Evolutionary conservation across 1,140 invertebrate genomes (phyloP), one percentile per base, ranked within the genome.

Genomic region (Luehdorfia chinensis): DNA sequence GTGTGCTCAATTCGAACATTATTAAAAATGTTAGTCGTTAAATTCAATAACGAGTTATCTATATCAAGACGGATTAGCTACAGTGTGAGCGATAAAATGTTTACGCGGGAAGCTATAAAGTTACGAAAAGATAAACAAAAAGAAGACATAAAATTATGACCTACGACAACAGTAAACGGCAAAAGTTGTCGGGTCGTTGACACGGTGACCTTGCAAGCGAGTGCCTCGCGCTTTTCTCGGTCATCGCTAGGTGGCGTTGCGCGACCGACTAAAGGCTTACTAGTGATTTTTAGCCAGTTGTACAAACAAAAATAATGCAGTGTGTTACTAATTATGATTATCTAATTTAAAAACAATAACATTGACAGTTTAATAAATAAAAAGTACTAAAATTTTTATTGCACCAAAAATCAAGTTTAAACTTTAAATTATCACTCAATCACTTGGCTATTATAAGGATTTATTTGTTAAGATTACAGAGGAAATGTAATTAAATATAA

Each of bases 81-180:
- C 23, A 14, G 23, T 5, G 14, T n/a, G 25, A 15, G 14, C 23
- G 15, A 16, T 27, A 43, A 13, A 4, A 36, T 58, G 64, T 80
- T 80, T 71, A 72, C 68, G 62, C 70, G 61, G 67, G 49, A 65
- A 68, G 70, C 66, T 70, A 77, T 84, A 81, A 83, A 79, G 73
- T 84, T 83, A 65, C 75, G 79, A 80, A 84, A 86, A 84, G 75
- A 84, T 86, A 86, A 86, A 86, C 78, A 85, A 86, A 86, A 86
- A 86, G 79, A 80, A 86, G 75, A 76, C 77, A 86, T 86, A 86
- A 86, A 86, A 86, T 86, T 79, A 86, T 86, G 83, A 86, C 83
- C 83, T 86, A 86, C 83, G 83, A 76, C 83, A 86, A 86, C 77
- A 80, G 70, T 75, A 70, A 78, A 73, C 76, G 77, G 79, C 77